Conservation (phyloP, 2,113 vertebrate species). For the Triplophysa dalaica region DNA sequence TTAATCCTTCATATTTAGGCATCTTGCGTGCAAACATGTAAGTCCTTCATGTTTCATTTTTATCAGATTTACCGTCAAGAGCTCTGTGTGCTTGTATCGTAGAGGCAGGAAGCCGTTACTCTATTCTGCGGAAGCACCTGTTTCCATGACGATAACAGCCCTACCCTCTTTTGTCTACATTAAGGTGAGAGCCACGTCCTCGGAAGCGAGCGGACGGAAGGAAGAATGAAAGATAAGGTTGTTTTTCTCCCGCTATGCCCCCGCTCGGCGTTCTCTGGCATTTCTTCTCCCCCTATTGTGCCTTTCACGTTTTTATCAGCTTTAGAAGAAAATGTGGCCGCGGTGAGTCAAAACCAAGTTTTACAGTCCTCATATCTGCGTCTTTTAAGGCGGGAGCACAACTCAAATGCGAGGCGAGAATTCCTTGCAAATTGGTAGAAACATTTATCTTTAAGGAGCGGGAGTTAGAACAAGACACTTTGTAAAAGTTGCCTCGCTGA, state of each 20-base stretch:
- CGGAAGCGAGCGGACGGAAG: conserved; percentile 30
- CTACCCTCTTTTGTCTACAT: conserved; percentile 57
- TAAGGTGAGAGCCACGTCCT: conserved; percentile 46
- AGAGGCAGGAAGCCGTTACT: conserved; percentile 34
- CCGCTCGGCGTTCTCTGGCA: neutral
- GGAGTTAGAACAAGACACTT: conserved; percentile 32
- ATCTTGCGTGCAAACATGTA: conserved; percentile 35
- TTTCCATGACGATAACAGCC: conserved; percentile 52
- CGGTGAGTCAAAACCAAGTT: conserved; percentile 46
- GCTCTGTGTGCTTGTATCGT: neutral
- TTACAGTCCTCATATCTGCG: neutral
- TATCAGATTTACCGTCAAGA: conserved; percentile 14
- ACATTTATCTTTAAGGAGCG: conserved; percentile 43
- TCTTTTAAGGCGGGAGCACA: conserved; percentile 24
- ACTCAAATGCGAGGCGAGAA: conserved; percentile 41
- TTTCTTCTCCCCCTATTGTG: conserved; percentile 38
- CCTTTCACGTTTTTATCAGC: conserved; percentile 33
- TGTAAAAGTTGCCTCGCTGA: conserved; percentile 42
- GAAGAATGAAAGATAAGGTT: conserved; percentile 37
- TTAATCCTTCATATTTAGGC: conserved; percentile 51
- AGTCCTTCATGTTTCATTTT: conserved; percentile 29
- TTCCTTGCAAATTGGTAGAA: conserved; percentile 35
- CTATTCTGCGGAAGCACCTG: conserved; percentile 50
- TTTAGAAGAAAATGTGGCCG: conserved; percentile 27
- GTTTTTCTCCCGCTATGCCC: conserved; percentile 22